Percentiles rank a stretch among this genome's conserved stretches.
These are phyloP conservation scores for Alcis repandata DNA, from an alignment of 2,888 invertebrate species.

Conservation along the genomic window DNA sequence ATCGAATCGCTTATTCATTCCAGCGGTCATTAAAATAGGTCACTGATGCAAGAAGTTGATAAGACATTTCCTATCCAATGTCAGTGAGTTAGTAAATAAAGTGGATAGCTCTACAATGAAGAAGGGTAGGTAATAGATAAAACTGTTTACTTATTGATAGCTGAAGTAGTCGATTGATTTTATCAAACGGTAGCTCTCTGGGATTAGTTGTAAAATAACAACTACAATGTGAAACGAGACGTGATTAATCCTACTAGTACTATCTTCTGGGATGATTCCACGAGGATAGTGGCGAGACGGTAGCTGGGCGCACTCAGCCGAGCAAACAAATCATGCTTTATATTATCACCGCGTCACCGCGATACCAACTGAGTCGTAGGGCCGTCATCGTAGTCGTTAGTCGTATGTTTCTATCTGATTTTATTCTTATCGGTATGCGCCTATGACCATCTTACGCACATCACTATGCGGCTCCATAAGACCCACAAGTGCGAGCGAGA, in stretches of 20 bases:
- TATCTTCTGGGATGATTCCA: no score
- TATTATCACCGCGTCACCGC: no score
- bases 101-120: neutral
- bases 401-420: no score
- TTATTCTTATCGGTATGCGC: no score
- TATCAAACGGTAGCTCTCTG: conserved; percentile 11
- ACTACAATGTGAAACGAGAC: neutral
- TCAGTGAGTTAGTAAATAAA: neutral
- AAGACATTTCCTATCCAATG: neutral
- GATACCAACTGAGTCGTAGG: no score
- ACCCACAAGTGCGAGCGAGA: no score
- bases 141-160: conserved; percentile 13
- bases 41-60: conserved; percentile 3
- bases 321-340: no score
- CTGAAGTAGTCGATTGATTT: conserved; percentile 23
- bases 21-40: conserved; percentile 4
- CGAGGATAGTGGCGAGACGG: no score
- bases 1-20: neutral
- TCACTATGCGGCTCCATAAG: no score
- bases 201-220: neutral
- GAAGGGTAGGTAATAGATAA: conserved; percentile 8
- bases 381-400: no score
- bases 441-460: no score
- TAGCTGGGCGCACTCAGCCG: no score
- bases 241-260: neutral